phyloP scores from a whole-genome alignment of 1,140 invertebrate species.

The Ylistrum balloti region DNA sequence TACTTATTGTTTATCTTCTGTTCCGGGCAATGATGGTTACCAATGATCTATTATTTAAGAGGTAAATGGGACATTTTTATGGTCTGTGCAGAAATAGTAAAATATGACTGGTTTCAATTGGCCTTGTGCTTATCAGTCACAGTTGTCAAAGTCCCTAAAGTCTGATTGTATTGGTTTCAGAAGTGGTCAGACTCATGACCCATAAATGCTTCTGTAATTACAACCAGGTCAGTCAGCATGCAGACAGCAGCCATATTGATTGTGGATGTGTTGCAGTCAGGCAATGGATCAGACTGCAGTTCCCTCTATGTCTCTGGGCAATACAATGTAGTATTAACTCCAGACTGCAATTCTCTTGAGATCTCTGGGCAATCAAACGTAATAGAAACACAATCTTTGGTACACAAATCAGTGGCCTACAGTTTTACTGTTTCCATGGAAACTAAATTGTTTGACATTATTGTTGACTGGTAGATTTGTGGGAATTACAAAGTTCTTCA shows the following conservation, averaged over 20 bases:
- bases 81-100: too few species aligned
- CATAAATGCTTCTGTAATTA: neutral
- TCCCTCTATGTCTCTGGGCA: conserved; percentile 3
- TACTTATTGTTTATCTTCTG: too few species aligned
- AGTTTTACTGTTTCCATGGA: neutral
- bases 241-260: neutral
- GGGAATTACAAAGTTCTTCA: neutral
- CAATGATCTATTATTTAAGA: too few species aligned
- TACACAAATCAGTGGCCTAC: neutral
- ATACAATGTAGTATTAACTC: neutral
- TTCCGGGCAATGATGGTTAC: too few species aligned
- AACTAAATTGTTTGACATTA: neutral
- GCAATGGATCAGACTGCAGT: neutral
- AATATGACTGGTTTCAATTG: too few species aligned
- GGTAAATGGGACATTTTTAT: too few species aligned
- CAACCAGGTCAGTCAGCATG: neutral
- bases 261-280: conserved; percentile 15
- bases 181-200: neutral
- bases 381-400: neutral
- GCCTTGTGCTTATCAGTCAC: too few species aligned
- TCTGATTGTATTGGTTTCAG: neutral
- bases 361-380: neutral
- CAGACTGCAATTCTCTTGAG: conserved; percentile 29
- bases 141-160: neutral
- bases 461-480: neutral